Evolutionary conservation across 2,797 vertebrate genomes (phyloP), one percentile per base, ranked within the genome.

Genomic region (Xiphorhynchus erythropygius): DNA sequence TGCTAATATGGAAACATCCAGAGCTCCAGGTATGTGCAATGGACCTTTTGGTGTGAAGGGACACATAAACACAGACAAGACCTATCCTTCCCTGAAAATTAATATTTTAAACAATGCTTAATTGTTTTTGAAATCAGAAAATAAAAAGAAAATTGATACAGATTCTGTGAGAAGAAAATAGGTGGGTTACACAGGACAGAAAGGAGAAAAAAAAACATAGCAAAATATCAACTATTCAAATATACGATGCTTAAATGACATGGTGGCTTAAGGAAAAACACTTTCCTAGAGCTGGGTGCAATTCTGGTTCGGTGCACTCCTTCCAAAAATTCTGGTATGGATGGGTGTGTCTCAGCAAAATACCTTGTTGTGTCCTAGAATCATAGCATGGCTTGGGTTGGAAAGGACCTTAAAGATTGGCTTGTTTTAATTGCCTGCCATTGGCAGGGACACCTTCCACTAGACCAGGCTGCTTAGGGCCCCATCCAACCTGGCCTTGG

Each of bases 251-350:
- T 62, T 84, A 8, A 16, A 5, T 52, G 33, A 70, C 27, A 60
- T 52, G 13, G 7, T 60, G 22, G 8, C 19, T n/a, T 46, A 62
- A 50, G n/a, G 9, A 41, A 52, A 73, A 39, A 74, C 85, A 6
- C 3, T 28, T 44, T 8, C 12, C 22, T 47, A 14, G 67, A 57
- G 1, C 1, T 56, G 7, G 2, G 4, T n/a, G 7, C 4, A 5
- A 4, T 76, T 75, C 24, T 35, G 71, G 2, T 62, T 73, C 2
- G 0, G 7, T 60, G 3, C 2, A 37, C 5, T 46, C 1, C 11
- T 65, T 42, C 18, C 10, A 46, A 76, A 64, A 73, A 11, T 1
- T 49, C 13, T 59, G 22, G 4, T 15, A 37, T 62, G n/a, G 3
- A 16, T 50, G 5, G 1, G 2, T 22, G 28, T 42, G 10, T 33